Base-by-base conservation (phyloP, 2,113 vertebrate genomes). In the Antechinus flavipes region DNA sequence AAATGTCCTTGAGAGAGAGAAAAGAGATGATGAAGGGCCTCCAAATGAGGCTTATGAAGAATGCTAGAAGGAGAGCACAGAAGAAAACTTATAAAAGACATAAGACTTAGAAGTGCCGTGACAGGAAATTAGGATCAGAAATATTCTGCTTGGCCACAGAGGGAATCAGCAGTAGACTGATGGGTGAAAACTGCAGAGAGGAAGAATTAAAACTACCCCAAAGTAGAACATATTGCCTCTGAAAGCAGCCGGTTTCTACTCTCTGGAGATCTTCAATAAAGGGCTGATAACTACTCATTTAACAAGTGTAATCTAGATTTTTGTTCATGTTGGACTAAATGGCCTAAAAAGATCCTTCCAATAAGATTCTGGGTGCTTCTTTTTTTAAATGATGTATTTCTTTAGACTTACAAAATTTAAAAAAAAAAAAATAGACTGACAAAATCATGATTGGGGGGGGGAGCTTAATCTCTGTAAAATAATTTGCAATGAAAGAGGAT, bases 401-500 rank as follows among this genome's bases (percentile, higher is more conserved):
- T n/a, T 10, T n/a, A n/a, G 61, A 76, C 61, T 35, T 19, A 94
- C 68, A 52, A 95, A 96, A 93, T 10, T 42, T n/a, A n/a, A n/a
- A n/a, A 42, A 42, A 42, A 42, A 42, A 42, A 42, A 42, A 42
- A 42, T n/a, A n/a, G 61, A 76, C 61, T 35, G 24, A 94, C 68
- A 52, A 95, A 96, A 93, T 10, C 30, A 84, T 30, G 91, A 76
- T 54, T 25, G 42, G 42, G 42, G 42, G 42, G 42, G 42, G 42
- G 42, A n/a, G n/a, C n/a, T 42, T 42, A 42, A 42, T 42, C 14
- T 52, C 14, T 52, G 9, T 19, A 76, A n/a, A 22, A 76, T n/a
- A n/a, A 76, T n/a, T 76, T n/a, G 68, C 35, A 76, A 76, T n/a
- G 68, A n/a, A 76, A 76, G 35, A 76, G 35, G 14, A 76, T n/a